Evolutionary conservation across 1,140 invertebrate species (phyloP).

Genomic region (Bombus superbus): DNA sequence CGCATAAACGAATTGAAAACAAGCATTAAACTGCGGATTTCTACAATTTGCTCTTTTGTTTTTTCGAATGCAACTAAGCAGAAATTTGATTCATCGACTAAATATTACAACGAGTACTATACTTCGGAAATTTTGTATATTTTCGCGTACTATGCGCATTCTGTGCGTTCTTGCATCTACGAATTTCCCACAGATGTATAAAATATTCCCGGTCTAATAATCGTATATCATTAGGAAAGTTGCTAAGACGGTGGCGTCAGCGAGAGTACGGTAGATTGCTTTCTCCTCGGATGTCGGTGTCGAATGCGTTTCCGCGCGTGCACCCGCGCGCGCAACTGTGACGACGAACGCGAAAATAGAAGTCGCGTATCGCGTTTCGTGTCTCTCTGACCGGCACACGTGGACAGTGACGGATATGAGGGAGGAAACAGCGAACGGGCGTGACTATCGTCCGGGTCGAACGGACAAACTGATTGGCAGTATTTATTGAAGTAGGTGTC

Average conservation of each 20-base stretch:
- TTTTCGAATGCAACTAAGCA: too few relatives aligned
- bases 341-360: constrained; percentile 13
- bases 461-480: constrained; percentile 64
- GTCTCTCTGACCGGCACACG: not conserved
- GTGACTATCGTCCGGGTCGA: not conserved
- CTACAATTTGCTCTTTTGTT: too few relatives aligned
- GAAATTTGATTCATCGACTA: too few relatives aligned
- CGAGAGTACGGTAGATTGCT: not conserved
- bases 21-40: too few relatives aligned
- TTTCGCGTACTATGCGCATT: too few relatives aligned
- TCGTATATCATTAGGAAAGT: not conserved
- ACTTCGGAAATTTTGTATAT: too few relatives aligned
- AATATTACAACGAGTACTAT: too few relatives aligned
- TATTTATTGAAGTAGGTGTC: constrained; percentile 82
- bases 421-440: constrained; percentile 5
- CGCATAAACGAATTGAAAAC: too few relatives aligned
- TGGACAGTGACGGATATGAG: not conserved
- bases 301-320: not conserved
- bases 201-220: not conserved
- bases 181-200: not conserved
- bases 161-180: too few relatives aligned
- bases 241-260: not conserved
- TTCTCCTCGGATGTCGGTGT: not conserved
- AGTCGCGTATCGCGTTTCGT: not conserved
- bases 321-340: not conserved